These are phyloP conservation scores for Phataginus tetradactyla DNA, from an alignment of 2,797 vertebrate species.

Conservation along the genomic window DNA sequence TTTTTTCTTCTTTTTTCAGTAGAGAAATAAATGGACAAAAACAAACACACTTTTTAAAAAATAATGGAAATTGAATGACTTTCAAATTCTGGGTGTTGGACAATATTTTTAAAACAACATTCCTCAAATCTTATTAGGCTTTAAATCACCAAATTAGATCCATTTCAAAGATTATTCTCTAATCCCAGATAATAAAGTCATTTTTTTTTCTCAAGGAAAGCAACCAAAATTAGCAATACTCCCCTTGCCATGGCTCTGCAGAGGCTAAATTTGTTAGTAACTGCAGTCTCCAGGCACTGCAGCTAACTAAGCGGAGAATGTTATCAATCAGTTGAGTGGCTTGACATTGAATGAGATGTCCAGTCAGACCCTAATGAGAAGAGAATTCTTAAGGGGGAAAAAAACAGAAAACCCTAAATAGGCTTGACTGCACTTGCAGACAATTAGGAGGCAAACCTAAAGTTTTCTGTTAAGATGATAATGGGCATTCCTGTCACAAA, in stretches of 20 bases:
- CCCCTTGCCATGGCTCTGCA: background rate
- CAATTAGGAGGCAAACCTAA: background rate
- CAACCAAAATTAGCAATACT: background rate
- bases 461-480: background rate
- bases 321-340: background rate
- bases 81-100: background rate
- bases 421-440: background rate
- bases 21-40: background rate
- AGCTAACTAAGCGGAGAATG: background rate
- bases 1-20: background rate
- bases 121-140: background rate
- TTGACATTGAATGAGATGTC: background rate
- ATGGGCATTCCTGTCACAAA: background rate
- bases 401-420: background rate
- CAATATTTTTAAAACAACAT: slow-evolving; percentile 14
- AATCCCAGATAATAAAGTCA: background rate
- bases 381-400: background rate
- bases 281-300: background rate
- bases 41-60: background rate
- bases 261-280: background rate
- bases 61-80: background rate
- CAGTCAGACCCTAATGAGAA: background rate
- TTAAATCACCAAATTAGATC: background rate
- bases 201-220: background rate
- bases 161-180: slow-evolving; percentile 36